These are phyloP conservation scores for Botia almorhae DNA, from an alignment of 2,797 vertebrate species.

Conservation along the genomic window DNA sequence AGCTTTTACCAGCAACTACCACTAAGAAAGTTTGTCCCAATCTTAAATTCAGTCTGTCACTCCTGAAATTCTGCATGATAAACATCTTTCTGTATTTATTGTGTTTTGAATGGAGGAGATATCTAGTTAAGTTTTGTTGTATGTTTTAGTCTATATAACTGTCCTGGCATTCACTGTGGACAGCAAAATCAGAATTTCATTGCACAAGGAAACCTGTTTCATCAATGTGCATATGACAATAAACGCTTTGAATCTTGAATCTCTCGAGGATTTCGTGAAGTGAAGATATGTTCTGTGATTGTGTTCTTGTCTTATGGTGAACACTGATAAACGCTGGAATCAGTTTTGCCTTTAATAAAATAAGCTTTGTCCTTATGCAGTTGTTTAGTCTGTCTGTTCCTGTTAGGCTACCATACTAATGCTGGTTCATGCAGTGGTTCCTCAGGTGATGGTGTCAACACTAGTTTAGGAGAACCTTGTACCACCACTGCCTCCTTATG, in stretches of 20 bases:
- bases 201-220: no score
- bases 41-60: slow-evolving; percentile 44
- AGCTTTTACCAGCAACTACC: slow-evolving; percentile 53
- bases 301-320: slow-evolving; percentile 85
- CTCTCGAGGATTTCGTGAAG: slow-evolving; percentile 47
- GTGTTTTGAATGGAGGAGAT: slow-evolving; percentile 59
- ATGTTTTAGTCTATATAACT: slow-evolving; percentile 8
- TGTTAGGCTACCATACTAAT: slow-evolving; percentile 25
- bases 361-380: slow-evolving; percentile 85
- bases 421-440: no score
- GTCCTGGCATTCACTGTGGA: no score
- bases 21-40: slow-evolving; percentile 64
- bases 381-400: slow-evolving; percentile 50
- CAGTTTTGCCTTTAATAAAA: slow-evolving; percentile 92
- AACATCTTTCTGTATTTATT: slow-evolving; percentile 74
- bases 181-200: no score
- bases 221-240: no score
- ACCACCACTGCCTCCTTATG: no score
- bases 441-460: no score
- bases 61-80: slow-evolving; percentile 76
- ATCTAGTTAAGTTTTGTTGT: slow-evolving; percentile 44
- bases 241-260: no score
- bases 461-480: no score
- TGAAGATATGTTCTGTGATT: slow-evolving; percentile 74
- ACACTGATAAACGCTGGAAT: slow-evolving; percentile 86